phyloP scores from a whole-genome alignment of 2,888 invertebrate genomes.

The Dasypogon diadema region DNA sequence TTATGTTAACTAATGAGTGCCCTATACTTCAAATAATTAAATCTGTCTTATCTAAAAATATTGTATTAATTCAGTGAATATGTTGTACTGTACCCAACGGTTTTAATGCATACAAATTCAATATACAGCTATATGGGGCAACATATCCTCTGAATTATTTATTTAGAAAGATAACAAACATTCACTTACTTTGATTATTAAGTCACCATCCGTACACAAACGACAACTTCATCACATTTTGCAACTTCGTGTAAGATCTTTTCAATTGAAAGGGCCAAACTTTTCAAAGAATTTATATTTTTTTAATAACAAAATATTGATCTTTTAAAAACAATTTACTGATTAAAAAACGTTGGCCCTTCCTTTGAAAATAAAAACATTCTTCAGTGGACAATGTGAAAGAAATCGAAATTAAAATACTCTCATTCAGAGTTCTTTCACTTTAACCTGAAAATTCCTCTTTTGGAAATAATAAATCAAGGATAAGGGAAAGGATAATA shows the following conservation, averaged over 20 bases:
- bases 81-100: no score
- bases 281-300: conserved; percentile 23
- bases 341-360: conserved; percentile 55
- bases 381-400: conserved; percentile 10
- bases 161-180: conserved; percentile 11
- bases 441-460: conserved; percentile 50
- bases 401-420: conserved; percentile 13
- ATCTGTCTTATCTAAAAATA: no score
- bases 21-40: no score
- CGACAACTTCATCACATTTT: conserved; percentile 20
- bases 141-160: conserved; percentile 4
- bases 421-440: conserved; percentile 4
- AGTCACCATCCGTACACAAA: conserved; percentile 33
- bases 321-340: conserved; percentile 2
- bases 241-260: conserved; percentile 20
- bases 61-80: no score
- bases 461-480: conserved; percentile 48
- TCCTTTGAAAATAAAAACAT: conserved; percentile 48
- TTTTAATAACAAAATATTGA: conserved; percentile 31
- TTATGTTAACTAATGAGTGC: no score
- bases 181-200: conserved; percentile 35
- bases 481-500: conserved; percentile 38
- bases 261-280: conserved; percentile 56
- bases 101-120: no score
- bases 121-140: no score